A percentile compares a stretch with the other conserved stretches of the same genome.
phyloP scores from a whole-genome alignment of 2,797 vertebrate species.

The Gambusia yucatana region DNA sequence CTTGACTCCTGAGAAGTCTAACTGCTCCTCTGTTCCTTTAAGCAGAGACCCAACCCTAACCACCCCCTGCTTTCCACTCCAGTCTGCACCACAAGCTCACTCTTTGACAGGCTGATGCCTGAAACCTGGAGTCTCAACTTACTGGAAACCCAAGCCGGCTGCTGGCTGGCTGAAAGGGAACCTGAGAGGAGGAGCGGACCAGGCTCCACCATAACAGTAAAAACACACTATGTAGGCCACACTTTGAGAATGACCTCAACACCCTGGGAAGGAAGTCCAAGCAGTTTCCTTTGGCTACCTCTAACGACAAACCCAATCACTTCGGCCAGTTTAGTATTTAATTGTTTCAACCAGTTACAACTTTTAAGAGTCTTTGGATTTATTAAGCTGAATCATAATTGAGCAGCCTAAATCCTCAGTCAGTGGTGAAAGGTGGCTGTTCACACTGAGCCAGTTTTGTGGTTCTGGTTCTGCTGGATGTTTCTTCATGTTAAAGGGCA shows the following conservation, averaged over 20 bases:
- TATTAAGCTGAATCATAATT: neutral
- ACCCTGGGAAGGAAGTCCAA: neutral
- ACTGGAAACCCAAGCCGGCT: conserved; percentile 56
- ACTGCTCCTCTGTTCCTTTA: conserved; percentile 31
- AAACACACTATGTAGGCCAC: neutral
- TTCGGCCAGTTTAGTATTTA: neutral
- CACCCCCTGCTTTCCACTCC: conserved; percentile 1
- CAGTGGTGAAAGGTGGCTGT: neutral
- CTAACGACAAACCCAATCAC: neutral
- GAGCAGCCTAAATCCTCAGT: neutral
- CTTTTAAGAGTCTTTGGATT: neutral
- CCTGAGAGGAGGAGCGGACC: conserved; percentile 41
- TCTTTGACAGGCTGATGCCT: conserved; percentile 63
- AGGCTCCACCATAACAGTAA: conserved; percentile 23
- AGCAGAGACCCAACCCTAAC: conserved; percentile 42
- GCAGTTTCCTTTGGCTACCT: neutral
- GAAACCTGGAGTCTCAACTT: conserved; percentile 55
- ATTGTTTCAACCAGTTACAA: too few relatives aligned
- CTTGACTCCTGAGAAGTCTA: conserved; percentile 32
- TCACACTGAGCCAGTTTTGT: neutral
- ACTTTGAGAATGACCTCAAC: neutral
- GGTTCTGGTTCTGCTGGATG: neutral
- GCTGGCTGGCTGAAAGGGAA: conserved; percentile 30
- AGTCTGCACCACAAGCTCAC: conserved; percentile 36
- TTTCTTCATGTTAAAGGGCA: neutral